Percentiles rank a stretch among this genome's conserved stretches.
Evolutionary conservation across 2,888 invertebrate genomes (phyloP).

Genomic region (Coelogynopora nodosa): DNA sequence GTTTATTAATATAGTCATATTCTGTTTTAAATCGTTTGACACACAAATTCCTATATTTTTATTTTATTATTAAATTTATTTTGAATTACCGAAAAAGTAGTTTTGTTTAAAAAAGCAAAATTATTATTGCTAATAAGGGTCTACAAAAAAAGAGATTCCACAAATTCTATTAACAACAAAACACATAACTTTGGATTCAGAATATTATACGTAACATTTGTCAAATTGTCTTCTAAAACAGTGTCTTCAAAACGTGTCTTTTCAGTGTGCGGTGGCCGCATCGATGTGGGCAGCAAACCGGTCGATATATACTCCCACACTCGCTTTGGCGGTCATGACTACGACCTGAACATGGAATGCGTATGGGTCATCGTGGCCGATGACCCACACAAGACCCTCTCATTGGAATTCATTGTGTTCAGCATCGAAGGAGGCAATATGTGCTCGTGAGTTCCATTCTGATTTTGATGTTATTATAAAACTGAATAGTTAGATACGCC

Average conservation of each 20-base stretch:
- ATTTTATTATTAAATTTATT: no score
- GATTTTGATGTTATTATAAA: neutral
- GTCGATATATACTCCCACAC: conserved; percentile 14
- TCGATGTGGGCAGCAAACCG: neutral
- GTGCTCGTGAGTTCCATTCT: conserved; percentile 26
- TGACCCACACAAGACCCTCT: neutral
- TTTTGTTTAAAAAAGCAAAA: no score
- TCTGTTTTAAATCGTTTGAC: no score
- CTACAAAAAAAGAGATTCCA: no score
- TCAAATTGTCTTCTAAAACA: neutral
- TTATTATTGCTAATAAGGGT: no score
- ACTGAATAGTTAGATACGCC: neutral
- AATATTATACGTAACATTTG: no score
- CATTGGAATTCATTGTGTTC: neutral
- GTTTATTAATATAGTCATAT: no score
- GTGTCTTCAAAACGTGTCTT: neutral
- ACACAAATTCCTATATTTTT: no score
- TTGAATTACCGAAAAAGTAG: no score
- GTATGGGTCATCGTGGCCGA: neutral
- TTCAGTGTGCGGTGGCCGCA: conserved; percentile 21
- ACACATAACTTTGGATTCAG: no score
- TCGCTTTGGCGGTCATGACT: conserved; percentile 15
- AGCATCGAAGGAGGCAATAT: neutral
- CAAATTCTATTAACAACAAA: no score
- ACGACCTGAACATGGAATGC: neutral